Percentiles rank a stretch among this genome's conserved stretches.
Conservation (phyloP, 2,797 vertebrate species). For the Acrocephalus scirpaceus region DNA sequence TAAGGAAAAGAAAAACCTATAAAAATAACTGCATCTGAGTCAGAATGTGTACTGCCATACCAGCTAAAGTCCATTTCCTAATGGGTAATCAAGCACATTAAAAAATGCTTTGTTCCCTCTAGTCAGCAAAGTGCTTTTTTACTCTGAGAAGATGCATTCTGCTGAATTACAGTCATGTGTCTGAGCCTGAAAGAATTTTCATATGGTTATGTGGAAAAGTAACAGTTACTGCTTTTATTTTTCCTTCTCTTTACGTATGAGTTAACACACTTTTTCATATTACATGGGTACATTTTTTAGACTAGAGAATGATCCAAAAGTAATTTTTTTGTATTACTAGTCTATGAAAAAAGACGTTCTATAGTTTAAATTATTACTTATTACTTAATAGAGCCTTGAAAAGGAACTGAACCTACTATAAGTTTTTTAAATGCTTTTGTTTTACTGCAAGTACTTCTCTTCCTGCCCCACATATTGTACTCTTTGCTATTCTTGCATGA, state of each 20-base stretch:
- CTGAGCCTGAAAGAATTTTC: not conserved
- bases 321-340: not conserved
- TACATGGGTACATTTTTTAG: not conserved
- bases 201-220: not conserved
- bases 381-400: not conserved
- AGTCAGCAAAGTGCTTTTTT: not conserved
- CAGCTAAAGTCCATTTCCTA: not conserved
- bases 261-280: not conserved
- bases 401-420: not conserved
- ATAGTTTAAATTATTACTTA: not conserved
- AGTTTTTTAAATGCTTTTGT: not conserved
- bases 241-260: not conserved
- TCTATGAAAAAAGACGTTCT: not conserved
- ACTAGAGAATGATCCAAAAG: not conserved
- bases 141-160: not conserved
- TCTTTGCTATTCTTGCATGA: not conserved
- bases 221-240: not conserved
- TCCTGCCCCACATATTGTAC: not conserved
- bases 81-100: not conserved
- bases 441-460: not conserved
- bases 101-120: not conserved
- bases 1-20: not conserved
- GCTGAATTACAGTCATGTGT: not conserved
- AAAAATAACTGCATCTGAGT: not conserved
- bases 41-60: not conserved